Base-by-base conservation (phyloP, 2,113 vertebrate species). In the Embiotoca jacksoni region DNA sequence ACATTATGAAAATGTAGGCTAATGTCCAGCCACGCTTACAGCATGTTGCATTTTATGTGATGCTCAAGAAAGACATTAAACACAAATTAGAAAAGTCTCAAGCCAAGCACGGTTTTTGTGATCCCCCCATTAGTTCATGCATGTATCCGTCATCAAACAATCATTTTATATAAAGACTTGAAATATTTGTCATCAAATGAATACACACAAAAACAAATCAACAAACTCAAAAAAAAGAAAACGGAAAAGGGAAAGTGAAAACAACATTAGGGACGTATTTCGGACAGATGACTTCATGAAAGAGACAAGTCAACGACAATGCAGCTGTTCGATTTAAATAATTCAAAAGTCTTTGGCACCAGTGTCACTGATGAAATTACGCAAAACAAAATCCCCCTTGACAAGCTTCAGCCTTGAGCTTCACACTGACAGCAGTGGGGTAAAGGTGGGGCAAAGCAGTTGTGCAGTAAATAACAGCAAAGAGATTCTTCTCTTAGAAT, bases 291-390 rank as follows among this genome's bases (percentile, higher is more conserved):
- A 44, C 11, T 56, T 80, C 32, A 57, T 33, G 35, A 54, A 57
- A 54, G 14, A 61, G 6, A 66, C 73, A 70, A 72, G 72, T 75
- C 84, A 82, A 75, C 68, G 82, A 75, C 63, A 82, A 74, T 69
- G 76, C 77, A 87, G 82, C 81, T 87, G 84, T 65, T 84, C 53
- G 49, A 35, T 62, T 78, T 87, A 49, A 84, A 89, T 75, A 82
- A 86, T 80, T 84, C 23, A 80, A 23, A 64, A 5, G 16, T 64
- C 30, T 32, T 15, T 52, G 70, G 52, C 71, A 69, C 69, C 30
- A 69, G 64, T 50, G 75, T 69, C 16, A 62, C 57, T 55, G 71
- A 52, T 63, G 80, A 53, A 70, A 63, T 80, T 41, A 66, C 75
- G 44, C 31, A 16, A 16, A 50, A 50, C 66, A 64, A 68, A 57